These are phyloP conservation scores for Oreotrochilus melanogaster DNA, from an alignment of 2,113 vertebrate genomes.

Conservation along the genomic window DNA sequence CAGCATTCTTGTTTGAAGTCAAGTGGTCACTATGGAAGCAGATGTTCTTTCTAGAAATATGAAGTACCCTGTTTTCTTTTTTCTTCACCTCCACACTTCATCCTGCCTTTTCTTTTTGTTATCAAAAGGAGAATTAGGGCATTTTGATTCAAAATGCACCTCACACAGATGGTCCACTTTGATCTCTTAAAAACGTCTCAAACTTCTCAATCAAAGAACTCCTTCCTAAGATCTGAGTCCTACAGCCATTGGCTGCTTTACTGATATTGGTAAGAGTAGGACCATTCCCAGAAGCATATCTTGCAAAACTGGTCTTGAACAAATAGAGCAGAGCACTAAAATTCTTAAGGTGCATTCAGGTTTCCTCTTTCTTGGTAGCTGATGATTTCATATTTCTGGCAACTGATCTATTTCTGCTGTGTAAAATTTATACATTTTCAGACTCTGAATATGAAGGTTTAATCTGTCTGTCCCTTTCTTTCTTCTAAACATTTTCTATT, in stretches of 20 bases:
- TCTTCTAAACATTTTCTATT: not conserved
- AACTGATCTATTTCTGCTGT: not conserved
- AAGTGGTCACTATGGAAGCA: not conserved
- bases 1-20: not conserved
- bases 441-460: not conserved
- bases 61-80: not conserved
- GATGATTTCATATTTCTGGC: not conserved
- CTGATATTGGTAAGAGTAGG: not conserved
- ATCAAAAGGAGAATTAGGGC: constrained; percentile 25
- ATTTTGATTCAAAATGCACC: constrained; percentile 44
- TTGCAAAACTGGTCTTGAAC: not conserved
- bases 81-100: not conserved
- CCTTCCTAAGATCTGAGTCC: not conserved
- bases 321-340: not conserved
- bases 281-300: not conserved
- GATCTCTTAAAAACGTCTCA: constrained; percentile 39
- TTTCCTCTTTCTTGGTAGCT: not conserved
- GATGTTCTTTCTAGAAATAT: not conserved
- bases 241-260: not conserved
- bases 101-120: not conserved
- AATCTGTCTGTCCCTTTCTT: not conserved
- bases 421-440: not conserved
- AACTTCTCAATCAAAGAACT: constrained; percentile 37
- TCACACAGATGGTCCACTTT: constrained; percentile 36
- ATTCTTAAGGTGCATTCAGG: not conserved